Evolutionary conservation across 1,140 invertebrate genomes (phyloP).

Genomic region (Thaumatotibia leucotreta): DNA sequence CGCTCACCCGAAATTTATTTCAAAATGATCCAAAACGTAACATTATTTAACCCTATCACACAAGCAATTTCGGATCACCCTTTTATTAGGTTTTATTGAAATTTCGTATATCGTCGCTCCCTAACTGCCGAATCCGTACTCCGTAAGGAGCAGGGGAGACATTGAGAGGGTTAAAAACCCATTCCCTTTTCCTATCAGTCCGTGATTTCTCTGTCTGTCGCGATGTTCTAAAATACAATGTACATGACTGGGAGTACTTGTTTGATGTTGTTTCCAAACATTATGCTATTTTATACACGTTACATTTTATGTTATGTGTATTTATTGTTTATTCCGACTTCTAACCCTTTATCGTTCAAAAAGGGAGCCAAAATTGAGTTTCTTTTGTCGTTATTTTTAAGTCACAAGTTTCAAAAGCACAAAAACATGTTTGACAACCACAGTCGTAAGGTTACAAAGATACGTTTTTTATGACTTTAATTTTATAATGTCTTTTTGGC

Average conservation of each 20-base stretch:
- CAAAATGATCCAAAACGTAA: not conserved
- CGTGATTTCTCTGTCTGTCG: not conserved
- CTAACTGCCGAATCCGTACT: conserved; percentile 31
- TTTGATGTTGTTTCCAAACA: not conserved
- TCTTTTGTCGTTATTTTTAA: no score
- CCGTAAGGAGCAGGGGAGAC: conserved; percentile 23
- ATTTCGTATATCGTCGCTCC: conserved; percentile 36
- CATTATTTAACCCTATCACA: not conserved
- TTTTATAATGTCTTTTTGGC: no score
- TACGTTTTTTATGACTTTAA: no score
- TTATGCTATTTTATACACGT: no score
- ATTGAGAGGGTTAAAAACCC: conserved; percentile 28
- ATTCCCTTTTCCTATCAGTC: conserved; percentile 21
- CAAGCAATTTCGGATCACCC: conserved; percentile 5
- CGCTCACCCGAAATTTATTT: not conserved
- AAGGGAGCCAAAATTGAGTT: no score
- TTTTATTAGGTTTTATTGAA: conserved; percentile 38
- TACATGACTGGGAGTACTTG: not conserved
- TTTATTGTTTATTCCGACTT: no score
- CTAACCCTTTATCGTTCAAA: no score
- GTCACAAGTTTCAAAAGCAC: no score
- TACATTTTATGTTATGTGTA: no score
- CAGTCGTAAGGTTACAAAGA: no score
- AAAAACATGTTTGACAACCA: no score
- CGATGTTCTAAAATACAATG: not conserved